These are phyloP conservation scores for Diadophis punctatus DNA, from an alignment of 2,113 vertebrate genomes.

Conservation along the genomic window DNA sequence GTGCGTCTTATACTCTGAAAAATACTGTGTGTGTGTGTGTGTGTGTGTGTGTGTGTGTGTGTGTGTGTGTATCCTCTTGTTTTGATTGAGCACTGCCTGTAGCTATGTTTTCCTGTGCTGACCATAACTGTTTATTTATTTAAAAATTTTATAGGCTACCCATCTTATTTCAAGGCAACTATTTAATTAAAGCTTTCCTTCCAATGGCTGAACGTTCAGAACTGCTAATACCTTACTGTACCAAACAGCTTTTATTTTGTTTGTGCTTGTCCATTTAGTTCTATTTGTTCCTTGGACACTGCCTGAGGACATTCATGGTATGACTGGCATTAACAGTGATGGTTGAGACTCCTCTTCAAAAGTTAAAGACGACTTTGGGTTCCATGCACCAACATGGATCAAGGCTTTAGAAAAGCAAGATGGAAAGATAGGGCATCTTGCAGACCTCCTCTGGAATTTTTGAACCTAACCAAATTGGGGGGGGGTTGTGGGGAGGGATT, in stretches of 20 bases:
- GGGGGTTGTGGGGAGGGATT: neutral
- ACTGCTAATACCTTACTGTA: too few relatives aligned
- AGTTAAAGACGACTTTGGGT: constrained; percentile 25
- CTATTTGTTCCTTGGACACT: constrained; percentile 78
- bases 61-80: too few relatives aligned
- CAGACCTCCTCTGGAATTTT: neutral
- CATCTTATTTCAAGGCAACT: neutral
- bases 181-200: neutral
- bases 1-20: too few relatives aligned
- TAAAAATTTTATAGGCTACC: too few relatives aligned
- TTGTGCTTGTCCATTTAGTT: constrained; percentile 59
- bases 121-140: too few relatives aligned
- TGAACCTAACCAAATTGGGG: neutral
- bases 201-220: neutral
- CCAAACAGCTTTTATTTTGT: neutral
- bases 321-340: constrained; percentile 70
- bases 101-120: too few relatives aligned
- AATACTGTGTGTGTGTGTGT: too few relatives aligned
- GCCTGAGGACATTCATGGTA: constrained; percentile 63
- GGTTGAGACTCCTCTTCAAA: constrained; percentile 73
- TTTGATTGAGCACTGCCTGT: too few relatives aligned
- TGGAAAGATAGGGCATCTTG: neutral
- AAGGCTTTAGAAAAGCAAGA: neutral
- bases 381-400: neutral
- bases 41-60: too few relatives aligned